phyloP scores from a whole-genome alignment of 2,888 invertebrate species.

The Electrophaes corylata region DNA sequence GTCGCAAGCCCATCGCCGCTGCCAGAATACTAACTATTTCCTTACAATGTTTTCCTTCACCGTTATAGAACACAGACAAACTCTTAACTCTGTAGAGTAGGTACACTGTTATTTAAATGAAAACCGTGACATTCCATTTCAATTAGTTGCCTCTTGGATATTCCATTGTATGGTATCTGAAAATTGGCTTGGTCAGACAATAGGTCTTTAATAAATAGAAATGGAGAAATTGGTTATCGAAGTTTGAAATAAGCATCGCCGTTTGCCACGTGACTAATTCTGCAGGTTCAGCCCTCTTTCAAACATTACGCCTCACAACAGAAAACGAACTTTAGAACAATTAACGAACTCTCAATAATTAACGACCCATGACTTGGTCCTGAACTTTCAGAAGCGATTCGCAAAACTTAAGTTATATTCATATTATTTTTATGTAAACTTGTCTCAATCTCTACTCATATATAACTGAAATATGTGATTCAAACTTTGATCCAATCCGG shows the following conservation, averaged over 20 bases:
- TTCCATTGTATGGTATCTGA: slow-evolving; percentile 32
- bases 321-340: slow-evolving; percentile 64
- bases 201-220: slow-evolving; percentile 47
- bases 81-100: too few relatives aligned
- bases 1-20: too few relatives aligned
- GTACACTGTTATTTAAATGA: slow-evolving; percentile 15
- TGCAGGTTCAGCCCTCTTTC: slow-evolving; percentile 60
- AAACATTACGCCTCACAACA: slow-evolving; percentile 59
- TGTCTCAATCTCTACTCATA: slow-evolving; percentile 44
- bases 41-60: too few relatives aligned
- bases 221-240: slow-evolving; percentile 47
- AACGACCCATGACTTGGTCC: slow-evolving; percentile 46
- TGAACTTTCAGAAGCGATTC: slow-evolving; percentile 40
- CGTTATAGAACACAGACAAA: too few relatives aligned
- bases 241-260: slow-evolving; percentile 51
- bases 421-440: slow-evolving; percentile 26
- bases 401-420: slow-evolving; percentile 38
- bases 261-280: slow-evolving; percentile 62
- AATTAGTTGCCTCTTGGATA: slow-evolving; percentile 18
- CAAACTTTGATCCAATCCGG: slow-evolving; percentile 80
- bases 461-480: slow-evolving; percentile 64
- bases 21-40: too few relatives aligned
- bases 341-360: slow-evolving; percentile 64
- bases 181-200: slow-evolving; percentile 47
- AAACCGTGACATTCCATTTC: not conserved